Base-by-base conservation (phyloP, 2,797 vertebrate species). In the Poecilia picta region DNA sequence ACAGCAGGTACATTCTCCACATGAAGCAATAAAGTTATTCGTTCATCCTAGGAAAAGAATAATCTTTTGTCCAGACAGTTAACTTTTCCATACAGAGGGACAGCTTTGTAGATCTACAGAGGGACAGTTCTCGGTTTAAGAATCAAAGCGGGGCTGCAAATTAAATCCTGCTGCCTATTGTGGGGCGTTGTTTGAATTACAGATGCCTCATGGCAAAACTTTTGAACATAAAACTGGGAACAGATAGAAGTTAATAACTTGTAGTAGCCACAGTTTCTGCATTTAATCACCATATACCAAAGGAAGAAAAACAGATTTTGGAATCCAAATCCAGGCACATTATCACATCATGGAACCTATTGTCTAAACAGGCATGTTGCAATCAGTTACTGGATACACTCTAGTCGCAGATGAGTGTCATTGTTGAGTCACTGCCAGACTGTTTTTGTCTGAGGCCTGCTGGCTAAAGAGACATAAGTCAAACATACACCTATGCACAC, bases 1-100 rank as follows among this genome's bases (percentile, higher is more conserved):
- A 89, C 98, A 99, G 92, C 98, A 99, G 98, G 98, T 99, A 95
- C 75, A 95, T 92, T 80, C 95, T 95, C 87, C 94, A 93, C 73
- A 94, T 92, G 92, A 88, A 91, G 74, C 95, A 96, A 88, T 94
- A 75, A 59, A 66, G 80, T 62, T 85, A 10, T 85, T 82, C 79
- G 82, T 74, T 39, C n/a, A 36, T 81, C 41, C 76, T 77, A 74
- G 86, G 82, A 80, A 83, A 82, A 0, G 12, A 79, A 81, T 33
- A 75, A 81, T 85, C 15, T 46, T 53, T 46, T 7, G 6, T 46
- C n/a, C 41, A 45, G 43, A 46, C 15, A 15, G n/a, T 46, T n/a
- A 72, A 16, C 13, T 46, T 43, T 39, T 72, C 43, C 25, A 46
- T 46, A 46, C 25, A 72, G 11, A 25, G 51, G 20, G 7, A 53